Evolutionary conservation across 2,797 vertebrate species (phyloP), one percentile per base, ranked within the genome.

Genomic region (Hydrolagus colliei): DNA sequence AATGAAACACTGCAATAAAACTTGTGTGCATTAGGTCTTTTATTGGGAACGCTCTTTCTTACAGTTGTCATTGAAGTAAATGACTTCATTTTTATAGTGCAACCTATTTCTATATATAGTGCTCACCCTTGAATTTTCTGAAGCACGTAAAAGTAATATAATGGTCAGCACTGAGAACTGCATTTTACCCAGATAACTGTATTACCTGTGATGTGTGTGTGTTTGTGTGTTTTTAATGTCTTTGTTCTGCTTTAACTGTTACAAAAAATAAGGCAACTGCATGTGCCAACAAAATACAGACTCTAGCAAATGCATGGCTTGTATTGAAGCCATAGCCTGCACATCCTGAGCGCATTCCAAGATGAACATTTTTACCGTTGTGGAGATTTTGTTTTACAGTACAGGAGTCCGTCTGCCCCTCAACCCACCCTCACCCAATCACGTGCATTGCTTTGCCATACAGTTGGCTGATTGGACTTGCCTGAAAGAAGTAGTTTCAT

Each of bases 91-190:
- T 84, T 52, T 27, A 41, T 84, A 71, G 16, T 68, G 41, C 6
- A 71, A 52, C 16, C 79, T 52, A 13, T 71, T 84, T 12, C 27
- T 84, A 52, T 84, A 80, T 84, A 84, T 52, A 52, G 6, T 71
- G 9, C 79, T 68, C 32, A 52, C 5, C 7, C 75, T 52, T 71
- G 27, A 68, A 0, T 87, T 87, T 88, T 89, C 88, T 78, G 89
- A 89, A 89, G 87, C 89, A 86, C 88, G 41, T 84, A 63, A 16
- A 41, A 71, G 14, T 88, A 35, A 67, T 18, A 88, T 86, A 88
- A 87, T 80, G 88, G 88, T 89, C 91, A 89, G 91, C 88, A 88
- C 87, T 74, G 90, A 88, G 90, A 93, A 93, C 93, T 93, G 91
- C 86, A 91, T 93, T 92, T 92, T 92, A 92, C 89, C 90, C 92